Percentiles rank a stretch among this genome's conserved stretches.
Conservation (phyloP, 2,113 vertebrate species). For the Rynchops niger region DNA sequence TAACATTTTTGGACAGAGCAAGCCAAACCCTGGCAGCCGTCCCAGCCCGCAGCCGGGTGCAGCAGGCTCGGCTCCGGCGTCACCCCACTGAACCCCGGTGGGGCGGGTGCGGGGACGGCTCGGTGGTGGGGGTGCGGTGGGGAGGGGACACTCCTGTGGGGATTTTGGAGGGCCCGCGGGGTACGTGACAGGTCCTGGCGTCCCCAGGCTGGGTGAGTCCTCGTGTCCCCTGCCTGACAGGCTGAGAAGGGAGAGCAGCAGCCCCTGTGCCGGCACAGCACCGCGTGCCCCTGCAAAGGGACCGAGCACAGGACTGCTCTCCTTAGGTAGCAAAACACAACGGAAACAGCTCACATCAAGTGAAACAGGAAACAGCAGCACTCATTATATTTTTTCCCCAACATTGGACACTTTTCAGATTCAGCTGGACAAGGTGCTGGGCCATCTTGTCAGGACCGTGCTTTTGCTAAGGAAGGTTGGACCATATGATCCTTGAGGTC, state of each 20-base stretch:
- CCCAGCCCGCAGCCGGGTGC: too few species aligned
- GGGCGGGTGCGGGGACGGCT: neutral
- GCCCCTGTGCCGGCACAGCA: neutral
- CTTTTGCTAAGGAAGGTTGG: neutral
- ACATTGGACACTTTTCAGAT: neutral
- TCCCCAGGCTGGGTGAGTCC: neutral
- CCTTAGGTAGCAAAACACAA: neutral
- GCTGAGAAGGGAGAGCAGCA: too few species aligned
- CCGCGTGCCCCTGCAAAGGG: too few species aligned
- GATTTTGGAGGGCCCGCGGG: neutral
- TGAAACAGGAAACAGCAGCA: neutral
- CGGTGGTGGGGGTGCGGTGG: neutral
- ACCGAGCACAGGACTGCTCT: neutral
- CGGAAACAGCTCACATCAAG: neutral
- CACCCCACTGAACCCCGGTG: rapidly evolving
- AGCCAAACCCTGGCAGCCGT: neutral
- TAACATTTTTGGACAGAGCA: neutral
- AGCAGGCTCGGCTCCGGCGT: rapidly evolving
- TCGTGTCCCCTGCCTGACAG: neutral
- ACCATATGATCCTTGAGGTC: neutral
- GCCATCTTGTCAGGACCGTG: too few species aligned
- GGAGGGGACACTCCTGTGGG: too few species aligned
- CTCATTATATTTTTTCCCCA: neutral
- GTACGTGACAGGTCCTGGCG: rapidly evolving
- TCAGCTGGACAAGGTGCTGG: too few species aligned